These are phyloP conservation scores for Euzetes globulus DNA, from an alignment of 2,888 invertebrate species.

Conservation along the genomic window DNA sequence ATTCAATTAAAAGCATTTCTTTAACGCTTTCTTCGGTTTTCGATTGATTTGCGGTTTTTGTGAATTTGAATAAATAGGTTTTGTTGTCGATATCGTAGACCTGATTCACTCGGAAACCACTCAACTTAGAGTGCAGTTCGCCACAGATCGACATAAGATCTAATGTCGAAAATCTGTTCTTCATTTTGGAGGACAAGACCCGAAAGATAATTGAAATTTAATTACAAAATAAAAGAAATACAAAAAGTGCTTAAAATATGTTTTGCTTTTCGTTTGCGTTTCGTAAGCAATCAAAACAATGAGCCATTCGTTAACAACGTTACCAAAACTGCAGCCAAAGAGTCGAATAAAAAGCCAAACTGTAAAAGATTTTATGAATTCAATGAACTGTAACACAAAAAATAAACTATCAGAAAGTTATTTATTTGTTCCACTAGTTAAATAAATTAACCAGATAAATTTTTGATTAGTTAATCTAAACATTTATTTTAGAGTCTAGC, in stretches of 20 bases:
- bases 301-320: neutral
- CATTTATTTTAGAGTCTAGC: too few species aligned
- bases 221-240: too few species aligned
- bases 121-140: conserved; percentile 70
- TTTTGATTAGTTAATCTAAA: too few species aligned
- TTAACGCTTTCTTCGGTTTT: conserved; percentile 61
- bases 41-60: conserved; percentile 44
- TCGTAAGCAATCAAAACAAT: neutral
- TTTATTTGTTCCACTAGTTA: too few species aligned
- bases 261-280: neutral
- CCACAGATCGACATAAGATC: conserved; percentile 82
- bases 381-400: too few species aligned
- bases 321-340: too few species aligned
- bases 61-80: conserved; percentile 76
- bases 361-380: too few species aligned
- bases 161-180: conserved; percentile 82
- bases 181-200: conserved; percentile 58
- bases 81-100: conserved; percentile 95
- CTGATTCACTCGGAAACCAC: conserved; percentile 90
- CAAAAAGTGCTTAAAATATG: neutral
- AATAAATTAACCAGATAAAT: too few species aligned
- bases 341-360: too few species aligned
- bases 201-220: too few species aligned
- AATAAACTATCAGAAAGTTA: too few species aligned
- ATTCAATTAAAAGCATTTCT: conserved; percentile 78